A percentile compares a stretch with the other conserved stretches of the same genome.
Evolutionary conservation across 1,140 invertebrate species (phyloP).

Genomic region (Drosophila pectinifera): DNA sequence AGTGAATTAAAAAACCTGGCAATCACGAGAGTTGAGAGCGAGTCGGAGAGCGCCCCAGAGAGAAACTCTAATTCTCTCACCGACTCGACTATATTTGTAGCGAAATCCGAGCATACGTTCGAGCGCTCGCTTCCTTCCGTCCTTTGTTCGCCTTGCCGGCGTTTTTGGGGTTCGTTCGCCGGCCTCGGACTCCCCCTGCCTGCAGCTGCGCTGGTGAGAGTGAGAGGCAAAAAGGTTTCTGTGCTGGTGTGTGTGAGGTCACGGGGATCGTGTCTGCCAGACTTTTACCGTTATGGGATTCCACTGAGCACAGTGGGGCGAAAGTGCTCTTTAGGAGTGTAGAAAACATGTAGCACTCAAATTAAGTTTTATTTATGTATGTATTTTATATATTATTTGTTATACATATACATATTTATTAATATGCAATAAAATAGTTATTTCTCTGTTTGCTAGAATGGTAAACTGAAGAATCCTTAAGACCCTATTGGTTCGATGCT

Average conservation of each 20-base stretch:
- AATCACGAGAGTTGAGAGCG: constrained; percentile 52
- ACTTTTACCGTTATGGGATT: constrained; percentile 38
- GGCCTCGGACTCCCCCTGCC: constrained; percentile 23
- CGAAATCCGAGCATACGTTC: constrained; percentile 80
- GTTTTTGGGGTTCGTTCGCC: constrained; percentile 50
- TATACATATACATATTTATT: too few species aligned
- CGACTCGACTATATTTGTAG: constrained; percentile 54
- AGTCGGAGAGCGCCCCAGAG: constrained; percentile 9
- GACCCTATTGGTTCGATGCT: too few species aligned
- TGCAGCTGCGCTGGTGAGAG: constrained; percentile 44
- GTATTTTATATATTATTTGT: too few species aligned
- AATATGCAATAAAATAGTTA: too few species aligned
- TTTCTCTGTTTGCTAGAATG: too few species aligned
- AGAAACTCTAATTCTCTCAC: constrained; percentile 5
- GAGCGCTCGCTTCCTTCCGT: constrained; percentile 73
- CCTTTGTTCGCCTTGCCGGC: constrained; percentile 35
- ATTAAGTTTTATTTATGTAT: too few species aligned
- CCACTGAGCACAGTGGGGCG: constrained; percentile 52
- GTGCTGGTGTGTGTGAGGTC: constrained; percentile 44
- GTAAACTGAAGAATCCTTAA: too few species aligned
- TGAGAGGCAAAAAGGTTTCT: constrained; percentile 63
- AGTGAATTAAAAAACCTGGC: constrained; percentile 78
- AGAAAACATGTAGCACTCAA: too few species aligned
- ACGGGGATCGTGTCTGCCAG: constrained; percentile 69
- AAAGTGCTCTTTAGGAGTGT: background rate